Conservation (phyloP, 2,113 vertebrate genomes). For the Gasterosteus nipponicus region DNA sequence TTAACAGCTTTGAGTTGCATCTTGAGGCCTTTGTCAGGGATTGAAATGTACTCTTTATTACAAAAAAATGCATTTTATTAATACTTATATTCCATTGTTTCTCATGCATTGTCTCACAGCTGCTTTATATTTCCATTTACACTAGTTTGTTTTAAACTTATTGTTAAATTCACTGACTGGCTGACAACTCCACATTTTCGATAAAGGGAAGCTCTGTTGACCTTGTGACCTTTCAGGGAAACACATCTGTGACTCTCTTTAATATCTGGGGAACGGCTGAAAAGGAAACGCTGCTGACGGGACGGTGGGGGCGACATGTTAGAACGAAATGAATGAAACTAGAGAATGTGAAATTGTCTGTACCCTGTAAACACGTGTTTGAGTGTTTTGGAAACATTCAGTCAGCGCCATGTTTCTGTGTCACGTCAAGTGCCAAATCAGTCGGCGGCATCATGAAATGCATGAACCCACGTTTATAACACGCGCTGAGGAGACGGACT, state of each 20-base stretch:
- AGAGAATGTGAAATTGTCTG: background rate
- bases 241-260: background rate
- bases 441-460: background rate
- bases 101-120: background rate
- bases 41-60: background rate
- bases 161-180: background rate
- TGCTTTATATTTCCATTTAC: background rate
- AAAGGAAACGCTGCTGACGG: conserved; percentile 25
- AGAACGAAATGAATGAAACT: conserved; percentile 2
- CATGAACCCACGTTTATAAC: background rate
- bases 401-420: background rate
- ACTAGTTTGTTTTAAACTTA: background rate
- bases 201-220: conserved; percentile 1
- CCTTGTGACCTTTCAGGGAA: conserved; percentile 28
- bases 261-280: background rate
- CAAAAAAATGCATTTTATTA: background rate
- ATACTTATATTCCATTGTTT: too few species aligned
- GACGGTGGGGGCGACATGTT: background rate
- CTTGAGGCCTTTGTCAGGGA: background rate
- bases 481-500: background rate
- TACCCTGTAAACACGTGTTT: background rate
- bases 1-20: background rate
- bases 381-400: conserved; percentile 23
- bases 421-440: background rate
- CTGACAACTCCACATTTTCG: background rate